Base-by-base conservation (phyloP, 2,888 invertebrate species). In the Stomorhina lunata region DNA sequence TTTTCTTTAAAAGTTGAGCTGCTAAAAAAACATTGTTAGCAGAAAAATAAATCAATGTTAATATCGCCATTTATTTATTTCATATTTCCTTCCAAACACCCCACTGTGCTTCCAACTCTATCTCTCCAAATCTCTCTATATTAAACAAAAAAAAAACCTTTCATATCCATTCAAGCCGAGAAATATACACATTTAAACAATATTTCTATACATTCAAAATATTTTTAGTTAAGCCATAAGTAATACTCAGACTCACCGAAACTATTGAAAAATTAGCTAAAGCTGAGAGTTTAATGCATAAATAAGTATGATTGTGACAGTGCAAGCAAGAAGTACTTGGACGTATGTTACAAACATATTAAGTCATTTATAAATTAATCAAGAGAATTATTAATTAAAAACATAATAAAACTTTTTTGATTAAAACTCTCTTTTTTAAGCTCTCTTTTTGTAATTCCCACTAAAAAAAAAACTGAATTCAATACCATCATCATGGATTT, bases 191-290 rank as follows among this genome's bases (percentile, higher is more conserved):
- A 37, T 27, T 34, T 12, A 57, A 2, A 65, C 25, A n/a, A 34
- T 20, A 29, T 10, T 25, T 65, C 45, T 45, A 4, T 45, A 48
- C 10, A 43, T 43, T 15, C n/a, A n/a, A n/a, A n/a, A 17, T 43
- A 17, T 43, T 43, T 43, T 6, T 6, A 3, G 15, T 43, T 43
- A 43, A 43, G 43, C 2, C 43, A 17, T 43, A 43, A 15, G 6
- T 6, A 4, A 12, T n/a, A 50, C 5, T 4, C 12, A 25, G 25
- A 2, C 4, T 12, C 15, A 17, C 15, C 15, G 3, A 61, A 7
- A 10, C n/a, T 66, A 53, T 55, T 22, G 29, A 69, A 75, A 63
- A 75, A 69, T 32, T 75, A 57, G 15, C 22, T 61, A 20, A 45
- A 72, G 9, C n/a, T 9, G 45, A 55, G 15, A 34, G 57, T 20